Percentiles rank a stretch among this genome's conserved stretches.
Conservation (phyloP, 2,797 vertebrate genomes). For the Lutjanus campechanus region DNA sequence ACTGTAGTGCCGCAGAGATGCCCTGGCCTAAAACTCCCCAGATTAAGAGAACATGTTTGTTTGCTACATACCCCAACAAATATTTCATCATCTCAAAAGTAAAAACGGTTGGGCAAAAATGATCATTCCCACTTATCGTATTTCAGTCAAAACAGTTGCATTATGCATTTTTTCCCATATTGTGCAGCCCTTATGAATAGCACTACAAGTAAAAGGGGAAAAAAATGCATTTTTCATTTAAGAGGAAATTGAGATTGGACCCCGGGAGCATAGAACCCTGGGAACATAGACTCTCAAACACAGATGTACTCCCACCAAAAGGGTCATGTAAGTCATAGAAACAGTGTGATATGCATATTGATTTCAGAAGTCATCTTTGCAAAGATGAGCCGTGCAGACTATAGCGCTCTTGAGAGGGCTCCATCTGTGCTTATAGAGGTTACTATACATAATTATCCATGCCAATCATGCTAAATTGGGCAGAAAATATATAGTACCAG, state of each 20-base stretch:
- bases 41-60: no score
- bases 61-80: no score
- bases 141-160: no score
- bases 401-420: background rate
- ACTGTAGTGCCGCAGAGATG: no score
- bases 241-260: background rate
- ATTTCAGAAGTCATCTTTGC: background rate
- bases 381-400: background rate
- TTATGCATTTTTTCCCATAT: no score
- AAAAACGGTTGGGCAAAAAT: no score
- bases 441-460: constrained; percentile 44
- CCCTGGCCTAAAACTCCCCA: no score
- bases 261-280: background rate
- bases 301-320: background rate
- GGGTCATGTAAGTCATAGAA: background rate
- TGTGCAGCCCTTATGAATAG: no score
- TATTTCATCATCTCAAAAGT: no score
- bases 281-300: background rate
- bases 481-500: constrained; percentile 56
- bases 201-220: no score
- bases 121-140: no score
- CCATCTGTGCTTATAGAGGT: constrained; percentile 59
- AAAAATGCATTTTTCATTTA: no score
- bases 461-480: constrained; percentile 67
- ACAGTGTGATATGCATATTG: background rate